Percentiles rank a stretch among this genome's conserved stretches.
Evolutionary conservation across 2,113 vertebrate genomes (phyloP).

Genomic region (mouse (Mus musculus)): GRCm39 chr1:132125001-132125500

Average conservation of each 20-base stretch:
- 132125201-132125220: background rate
- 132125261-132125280: background rate
- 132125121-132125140: background rate
- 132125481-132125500: constrained; percentile 5
- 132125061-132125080: background rate
- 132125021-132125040: background rate
- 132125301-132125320: too few relatives aligned
- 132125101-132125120: background rate
- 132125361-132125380: background rate
- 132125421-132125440: constrained; percentile 15
- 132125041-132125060: constrained; percentile 4
- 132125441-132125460: constrained; percentile 72
- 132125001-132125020: background rate
- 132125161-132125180: background rate
- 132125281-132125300: background rate
- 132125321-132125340: too few relatives aligned
- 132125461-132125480: accelerated
- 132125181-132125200: background rate
- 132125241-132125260: background rate
- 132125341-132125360: background rate
- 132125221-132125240: background rate
- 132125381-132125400: background rate
- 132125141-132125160: background rate
- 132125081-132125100: background rate
- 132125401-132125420: background rate